phyloP scores from a whole-genome alignment of 2,113 vertebrate species.

The Cavia aperea region DNA sequence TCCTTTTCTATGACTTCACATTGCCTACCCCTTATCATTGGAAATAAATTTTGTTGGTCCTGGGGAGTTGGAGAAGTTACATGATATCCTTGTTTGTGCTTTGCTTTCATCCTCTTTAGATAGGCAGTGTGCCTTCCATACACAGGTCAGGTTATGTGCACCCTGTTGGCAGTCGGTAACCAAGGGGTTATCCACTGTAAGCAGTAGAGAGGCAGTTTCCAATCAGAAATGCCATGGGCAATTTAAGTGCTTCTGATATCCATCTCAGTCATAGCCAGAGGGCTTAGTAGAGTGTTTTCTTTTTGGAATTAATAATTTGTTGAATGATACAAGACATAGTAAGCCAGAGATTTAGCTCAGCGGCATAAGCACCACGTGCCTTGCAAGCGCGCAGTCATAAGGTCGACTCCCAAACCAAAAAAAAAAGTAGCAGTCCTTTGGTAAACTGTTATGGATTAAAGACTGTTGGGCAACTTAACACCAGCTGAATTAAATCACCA shows the following conservation, averaged over 20 bases:
- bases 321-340: not conserved
- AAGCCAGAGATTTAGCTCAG: not conserved
- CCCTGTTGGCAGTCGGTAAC: no score
- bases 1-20: not conserved
- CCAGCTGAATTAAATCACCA: no score
- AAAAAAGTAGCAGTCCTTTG: no score
- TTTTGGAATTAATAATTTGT: not conserved
- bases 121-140: not conserved
- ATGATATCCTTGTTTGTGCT: not conserved
- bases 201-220: not conserved
- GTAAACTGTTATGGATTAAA: no score
- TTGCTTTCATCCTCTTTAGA: not conserved
- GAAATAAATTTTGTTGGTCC: not conserved
- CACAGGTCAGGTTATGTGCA: not conserved
- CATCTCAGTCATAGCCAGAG: not conserved
- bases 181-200: no score
- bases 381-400: no score
- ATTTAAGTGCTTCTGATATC: not conserved
- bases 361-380: not conserved
- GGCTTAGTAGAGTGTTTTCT: constrained; percentile 11
- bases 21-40: not conserved
- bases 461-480: no score
- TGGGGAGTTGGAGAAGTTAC: not conserved
- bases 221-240: not conserved
- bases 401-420: no score